Conservation (phyloP, 2,113 vertebrate genomes). For the Megaceryle maxima region DNA sequence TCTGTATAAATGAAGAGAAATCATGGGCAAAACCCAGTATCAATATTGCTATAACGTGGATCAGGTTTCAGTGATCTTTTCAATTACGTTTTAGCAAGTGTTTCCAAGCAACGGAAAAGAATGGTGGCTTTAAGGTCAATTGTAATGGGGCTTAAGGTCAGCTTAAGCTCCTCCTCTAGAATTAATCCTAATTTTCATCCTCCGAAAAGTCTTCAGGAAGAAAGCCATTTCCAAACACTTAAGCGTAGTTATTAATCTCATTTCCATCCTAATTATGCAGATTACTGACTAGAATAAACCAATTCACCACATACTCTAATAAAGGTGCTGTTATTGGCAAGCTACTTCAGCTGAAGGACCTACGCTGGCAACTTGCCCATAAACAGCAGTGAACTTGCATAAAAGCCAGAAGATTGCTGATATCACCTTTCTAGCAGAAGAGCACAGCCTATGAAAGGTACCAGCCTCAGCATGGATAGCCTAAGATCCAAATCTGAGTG, state of each 20-base stretch:
- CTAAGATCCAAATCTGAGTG: neutral
- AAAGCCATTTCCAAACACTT: slow-evolving; percentile 39
- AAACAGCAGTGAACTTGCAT: neutral
- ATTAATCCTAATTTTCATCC: slow-evolving; percentile 15
- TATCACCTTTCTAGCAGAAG: neutral
- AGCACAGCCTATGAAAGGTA: neutral
- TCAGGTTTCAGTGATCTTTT: neutral
- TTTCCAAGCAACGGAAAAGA: neutral
- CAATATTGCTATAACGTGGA: neutral
- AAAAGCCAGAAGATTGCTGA: neutral
- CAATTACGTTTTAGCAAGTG: neutral
- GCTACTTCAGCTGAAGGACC: neutral
- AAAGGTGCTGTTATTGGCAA: neutral
- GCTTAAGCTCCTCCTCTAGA: neutral
- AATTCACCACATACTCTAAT: neutral
- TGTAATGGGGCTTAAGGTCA: slow-evolving; percentile 18
- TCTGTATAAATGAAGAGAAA: neutral
- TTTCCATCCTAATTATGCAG: slow-evolving; percentile 26
- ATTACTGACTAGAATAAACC: slow-evolving; percentile 32
- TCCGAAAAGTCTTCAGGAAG: slow-evolving; percentile 11
- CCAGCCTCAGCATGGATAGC: neutral
- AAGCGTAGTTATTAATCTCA: slow-evolving; percentile 25
- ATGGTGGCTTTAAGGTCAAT: neutral
- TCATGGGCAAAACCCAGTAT: neutral
- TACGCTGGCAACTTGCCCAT: neutral